Evolutionary conservation across 1,140 invertebrate genomes (phyloP).

Genomic region (Dendroctonus valens): DNA sequence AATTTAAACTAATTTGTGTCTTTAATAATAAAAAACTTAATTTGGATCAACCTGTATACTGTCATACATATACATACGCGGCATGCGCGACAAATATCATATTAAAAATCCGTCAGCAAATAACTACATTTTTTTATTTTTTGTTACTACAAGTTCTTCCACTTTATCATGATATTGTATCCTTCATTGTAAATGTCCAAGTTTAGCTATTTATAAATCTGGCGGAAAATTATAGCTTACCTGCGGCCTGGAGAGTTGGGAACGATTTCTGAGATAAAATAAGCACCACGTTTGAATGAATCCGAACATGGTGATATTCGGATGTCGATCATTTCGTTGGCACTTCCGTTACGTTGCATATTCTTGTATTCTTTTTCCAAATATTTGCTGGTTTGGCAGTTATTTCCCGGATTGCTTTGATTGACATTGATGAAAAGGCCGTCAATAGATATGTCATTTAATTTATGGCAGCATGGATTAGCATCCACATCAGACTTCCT

Average conservation of each 20-base stretch:
- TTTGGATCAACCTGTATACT: no score
- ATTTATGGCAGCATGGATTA: conserved; percentile 23
- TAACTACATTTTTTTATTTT: no score
- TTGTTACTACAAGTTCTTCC: no score
- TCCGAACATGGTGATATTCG: conserved; percentile 56
- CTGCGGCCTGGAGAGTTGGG: conserved; percentile 59
- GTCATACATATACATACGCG: no score
- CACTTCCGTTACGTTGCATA: conserved; percentile 54
- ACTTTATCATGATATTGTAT: no score
- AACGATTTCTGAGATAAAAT: conserved; percentile 61
- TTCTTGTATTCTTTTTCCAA: conserved; percentile 48
- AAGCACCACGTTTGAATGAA: conserved; percentile 53
- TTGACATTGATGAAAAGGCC: background rate
- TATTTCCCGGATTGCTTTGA: conserved; percentile 5
- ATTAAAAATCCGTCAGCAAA: background rate
- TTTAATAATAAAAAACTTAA: no score
- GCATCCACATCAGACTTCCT: conserved; percentile 24
- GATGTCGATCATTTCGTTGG: conserved; percentile 57
- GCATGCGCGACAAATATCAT: background rate
- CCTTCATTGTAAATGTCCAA: no score
- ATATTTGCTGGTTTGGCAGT: background rate
- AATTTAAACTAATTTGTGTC: no score
- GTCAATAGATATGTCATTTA: conserved; percentile 2
- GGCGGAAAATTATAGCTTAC: conserved; percentile 43
- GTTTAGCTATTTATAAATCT: no score